These are phyloP conservation scores for Mycogona germanica DNA, from an alignment of 2,888 invertebrate genomes.

Conservation along the genomic window DNA sequence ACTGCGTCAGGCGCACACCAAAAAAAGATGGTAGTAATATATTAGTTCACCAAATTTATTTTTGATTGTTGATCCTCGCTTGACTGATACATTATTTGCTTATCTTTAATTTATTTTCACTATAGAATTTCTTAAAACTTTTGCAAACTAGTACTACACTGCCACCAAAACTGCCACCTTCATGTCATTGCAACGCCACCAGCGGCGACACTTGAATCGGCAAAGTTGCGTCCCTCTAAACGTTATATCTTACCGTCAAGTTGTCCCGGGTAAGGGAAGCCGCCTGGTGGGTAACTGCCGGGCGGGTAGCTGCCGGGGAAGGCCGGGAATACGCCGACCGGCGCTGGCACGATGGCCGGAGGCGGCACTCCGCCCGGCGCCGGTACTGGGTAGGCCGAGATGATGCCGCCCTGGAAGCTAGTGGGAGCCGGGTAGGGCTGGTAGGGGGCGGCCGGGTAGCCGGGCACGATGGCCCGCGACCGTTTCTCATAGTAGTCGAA, in stretches of 20 bases:
- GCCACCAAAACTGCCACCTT: too few species aligned
- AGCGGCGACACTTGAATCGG: too few species aligned
- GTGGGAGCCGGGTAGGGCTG: conserved; percentile 7
- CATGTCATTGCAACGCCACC: too few species aligned
- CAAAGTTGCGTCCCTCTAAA: too few species aligned
- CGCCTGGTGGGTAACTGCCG: conserved; percentile 15
- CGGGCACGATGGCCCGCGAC: conserved; percentile 32
- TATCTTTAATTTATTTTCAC: too few species aligned
- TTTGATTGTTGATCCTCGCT: too few species aligned
- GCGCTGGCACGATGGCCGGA: conserved; percentile 5
- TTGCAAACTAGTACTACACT: too few species aligned
- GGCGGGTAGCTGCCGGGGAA: conserved; percentile 9
- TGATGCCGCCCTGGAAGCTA: conserved; percentile 3
- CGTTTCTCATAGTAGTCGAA: conserved; percentile 65
- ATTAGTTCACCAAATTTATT: too few species aligned
- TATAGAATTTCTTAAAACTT: too few species aligned
- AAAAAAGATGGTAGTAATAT: conserved; percentile 1
- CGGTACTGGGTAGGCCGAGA: conserved; percentile 11
- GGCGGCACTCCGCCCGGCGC: conserved; percentile 6
- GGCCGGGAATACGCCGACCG: neutral
- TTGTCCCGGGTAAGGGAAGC: conserved; percentile 18
- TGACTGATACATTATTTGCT: too few species aligned
- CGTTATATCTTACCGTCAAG: conserved; percentile 21
- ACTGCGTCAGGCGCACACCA: conserved; percentile 44
- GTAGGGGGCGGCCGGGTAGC: conserved; percentile 3